Evolutionary conservation across 2,888 invertebrate genomes (phyloP), one percentile per base, ranked within the genome.

Genomic region (Drosophila algonquin): DNA sequence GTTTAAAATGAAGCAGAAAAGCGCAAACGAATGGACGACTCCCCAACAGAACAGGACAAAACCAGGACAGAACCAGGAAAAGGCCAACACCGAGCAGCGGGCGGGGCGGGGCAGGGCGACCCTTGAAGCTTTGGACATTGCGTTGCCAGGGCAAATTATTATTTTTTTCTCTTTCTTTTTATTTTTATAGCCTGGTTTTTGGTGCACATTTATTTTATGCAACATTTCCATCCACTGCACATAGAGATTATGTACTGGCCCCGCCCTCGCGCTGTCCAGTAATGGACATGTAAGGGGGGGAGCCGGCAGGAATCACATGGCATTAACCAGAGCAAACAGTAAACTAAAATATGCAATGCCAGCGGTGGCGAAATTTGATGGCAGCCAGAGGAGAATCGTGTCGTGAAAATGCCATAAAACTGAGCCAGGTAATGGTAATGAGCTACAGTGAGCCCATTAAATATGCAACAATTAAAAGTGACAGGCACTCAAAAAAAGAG

Each of bases 381-480:
- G 53, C n/a, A 60, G 40, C 27, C 48, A 44, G 59, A 58, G 54
- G 18, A 48, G 63, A 72, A 70, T 73, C 64, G 59, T 64, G 59
- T 65, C 78, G 63, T 84, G 75, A 88, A 84, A 88, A 88, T 44
- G 65, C 61, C 75, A 73, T 84, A 88, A 84, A 81, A 78, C 63
- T 74, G 56, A 51, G 76, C 50, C 72, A 58, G 74, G 75, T 78
- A 83, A 83, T 76, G 74, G 75, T 78, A 83, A 83, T 76, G 81
- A 82, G 80, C 60, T 69, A 48, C 62, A 68, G 48, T 53, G 70
- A 53, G 53, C 63, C 75, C 75, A 86, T 86, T 80, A 69, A 89
- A 89, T 80, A 86, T 86, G 87, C 89, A 81, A 74, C 89, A 89
- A 89, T 86, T 86, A 87, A 89, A 78, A 81, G 55, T 74, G 87